Percentiles rank a stretch among this genome's conserved stretches.
phyloP scores from a whole-genome alignment of 35 echinoderm and acorn worm species.

The Amphiura filiformis region DNA sequence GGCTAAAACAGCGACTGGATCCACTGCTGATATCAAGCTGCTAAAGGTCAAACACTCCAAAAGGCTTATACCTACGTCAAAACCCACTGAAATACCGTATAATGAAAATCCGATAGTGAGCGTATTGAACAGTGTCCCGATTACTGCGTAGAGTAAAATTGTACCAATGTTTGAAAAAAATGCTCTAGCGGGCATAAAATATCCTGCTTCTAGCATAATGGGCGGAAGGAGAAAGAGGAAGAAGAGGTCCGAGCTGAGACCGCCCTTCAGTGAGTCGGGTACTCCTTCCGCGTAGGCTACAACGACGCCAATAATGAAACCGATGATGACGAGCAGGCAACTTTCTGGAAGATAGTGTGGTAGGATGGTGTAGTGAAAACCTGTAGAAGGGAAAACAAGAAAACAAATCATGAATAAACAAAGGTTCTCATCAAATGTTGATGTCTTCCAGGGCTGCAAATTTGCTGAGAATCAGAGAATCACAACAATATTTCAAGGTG shows the following conservation, averaged over 20 bases:
- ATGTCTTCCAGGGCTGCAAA: too few species aligned
- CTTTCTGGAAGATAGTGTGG: conserved; percentile 90
- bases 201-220: conserved; percentile 95
- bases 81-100: conserved; percentile 58
- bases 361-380: conserved; percentile 71
- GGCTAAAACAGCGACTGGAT: conserved; percentile 91
- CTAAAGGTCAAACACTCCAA: conserved; percentile 91
- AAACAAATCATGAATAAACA: too few species aligned
- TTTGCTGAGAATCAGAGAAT: too few species aligned
- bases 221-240: conserved; percentile 94
- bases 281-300: conserved; percentile 4
- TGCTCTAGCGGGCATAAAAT: conserved; percentile 84
- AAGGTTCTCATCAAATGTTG: too few species aligned
- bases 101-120: conserved; percentile 72
- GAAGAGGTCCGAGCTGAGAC: conserved; percentile 69
- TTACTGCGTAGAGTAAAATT: conserved; percentile 88
- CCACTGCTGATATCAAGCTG: conserved; percentile 97
- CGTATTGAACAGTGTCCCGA: conserved; percentile 92
- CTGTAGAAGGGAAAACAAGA: conserved; percentile 32
- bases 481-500: too few species aligned
- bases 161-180: conserved; percentile 84
- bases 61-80: conserved; percentile 1
- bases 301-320: conserved; percentile 78
- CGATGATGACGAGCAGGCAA: conserved; percentile 82
- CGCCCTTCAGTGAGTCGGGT: conserved; percentile 12